Base-by-base conservation (phyloP, 2,797 vertebrate genomes). In the Neosilurus hyrtlii region DNA sequence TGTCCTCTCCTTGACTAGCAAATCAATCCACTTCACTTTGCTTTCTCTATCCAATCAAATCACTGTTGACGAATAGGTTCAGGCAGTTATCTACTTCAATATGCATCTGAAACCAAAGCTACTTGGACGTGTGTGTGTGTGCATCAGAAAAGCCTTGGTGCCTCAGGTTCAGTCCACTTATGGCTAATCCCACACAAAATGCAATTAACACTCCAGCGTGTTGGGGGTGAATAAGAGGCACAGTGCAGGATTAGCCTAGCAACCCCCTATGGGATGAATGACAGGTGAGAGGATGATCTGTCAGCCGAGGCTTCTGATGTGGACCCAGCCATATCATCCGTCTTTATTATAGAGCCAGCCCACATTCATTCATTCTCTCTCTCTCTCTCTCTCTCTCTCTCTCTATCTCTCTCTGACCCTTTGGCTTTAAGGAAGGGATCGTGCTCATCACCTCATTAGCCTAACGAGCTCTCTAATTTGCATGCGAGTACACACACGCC, bases 311-410 rank as follows among this genome's bases (percentile, higher is more conserved):
- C 82, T 74, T 78, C 82, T 82, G 88, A 73, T 75, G 86, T 87
- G 90, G 84, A 89, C 79, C 82, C 73, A 86, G 67, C 81, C 84
- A 80, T 89, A 83, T 88, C 88, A 88, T 88, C 84, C 83, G 72
- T 54, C 86, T 81, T 86, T 89, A 88, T 88, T 86, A 89, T 82
- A 82, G 62, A 68, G 49, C 67, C 57, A 4, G 26, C 70, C 63
- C 65, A 56, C 76, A 74, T 66, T 79, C 83, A 79, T 61, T 76
- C 63, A 62, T 67, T 24, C 73, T 74, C 73, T 51, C 16, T 49
- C 70, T 65, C 24, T 15, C 11, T 51, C 51, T 59, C 70, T 54
- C 54, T 80, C 66, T n/a, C 16, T 80, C 49, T 67, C 37, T 65
- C 61, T 80, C 74, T 74, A 52, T 77, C 82, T 67, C 61, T 71